A percentile compares a stretch with the other conserved stretches of the same genome.
phyloP scores from a whole-genome alignment of 1,140 invertebrate genomes.

The Camponotus pennsylvanicus region DNA sequence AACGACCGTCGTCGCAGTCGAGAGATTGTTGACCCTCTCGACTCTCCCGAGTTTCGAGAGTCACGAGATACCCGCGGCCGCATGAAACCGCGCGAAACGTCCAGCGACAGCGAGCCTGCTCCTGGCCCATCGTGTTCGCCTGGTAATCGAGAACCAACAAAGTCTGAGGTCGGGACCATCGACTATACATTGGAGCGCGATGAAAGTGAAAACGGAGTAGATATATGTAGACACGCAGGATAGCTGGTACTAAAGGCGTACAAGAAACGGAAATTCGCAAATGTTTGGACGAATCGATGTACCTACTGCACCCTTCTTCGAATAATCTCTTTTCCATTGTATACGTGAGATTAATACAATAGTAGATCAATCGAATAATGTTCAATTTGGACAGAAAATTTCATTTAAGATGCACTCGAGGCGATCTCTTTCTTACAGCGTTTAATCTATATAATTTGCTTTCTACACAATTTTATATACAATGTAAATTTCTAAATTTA shows the following conservation, averaged over 20 bases:
- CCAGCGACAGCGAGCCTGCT: not conserved
- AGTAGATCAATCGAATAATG: not conserved
- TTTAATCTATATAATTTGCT: too few relatives aligned
- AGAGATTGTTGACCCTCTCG: constrained; percentile 68
- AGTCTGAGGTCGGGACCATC: constrained; percentile 82
- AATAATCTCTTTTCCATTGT: not conserved
- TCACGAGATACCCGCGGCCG: constrained; percentile 2
- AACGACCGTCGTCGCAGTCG: constrained; percentile 65
- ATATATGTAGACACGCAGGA: constrained; percentile 23
- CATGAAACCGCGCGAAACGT: constrained; percentile 40
- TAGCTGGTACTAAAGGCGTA: not conserved
- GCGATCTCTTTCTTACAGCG: too few relatives aligned
- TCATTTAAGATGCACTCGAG: not conserved
- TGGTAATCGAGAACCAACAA: constrained; percentile 77
- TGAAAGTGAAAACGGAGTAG: constrained; percentile 40
- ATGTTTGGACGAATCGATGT: not conserved
- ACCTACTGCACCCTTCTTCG: not conserved
- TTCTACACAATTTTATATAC: too few relatives aligned
- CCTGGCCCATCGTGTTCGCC: constrained; percentile 71
- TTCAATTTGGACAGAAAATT: not conserved
- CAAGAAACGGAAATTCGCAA: not conserved
- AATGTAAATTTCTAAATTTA: not conserved
- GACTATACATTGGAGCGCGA: constrained; percentile 42
- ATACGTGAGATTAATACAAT: not conserved
- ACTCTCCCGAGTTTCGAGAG: constrained; percentile 50